Conservation (phyloP, 2,113 vertebrate species). For the Vombatus ursinus region DNA sequence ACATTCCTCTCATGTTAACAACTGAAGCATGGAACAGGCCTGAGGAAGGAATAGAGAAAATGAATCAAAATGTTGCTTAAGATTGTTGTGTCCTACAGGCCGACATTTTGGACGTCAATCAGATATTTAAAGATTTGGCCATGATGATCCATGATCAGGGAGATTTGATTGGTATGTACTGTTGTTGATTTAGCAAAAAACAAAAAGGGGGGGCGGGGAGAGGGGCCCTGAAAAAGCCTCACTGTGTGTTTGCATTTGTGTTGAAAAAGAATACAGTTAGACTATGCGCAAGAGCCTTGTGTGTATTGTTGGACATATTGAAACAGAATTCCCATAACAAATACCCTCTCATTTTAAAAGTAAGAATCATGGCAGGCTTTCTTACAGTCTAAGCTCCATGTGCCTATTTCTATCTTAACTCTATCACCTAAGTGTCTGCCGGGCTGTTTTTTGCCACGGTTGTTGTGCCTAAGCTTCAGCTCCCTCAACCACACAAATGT, state of each 20-base stretch:
- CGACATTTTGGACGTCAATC: slow-evolving; percentile 97
- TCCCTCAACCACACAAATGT: slow-evolving; percentile 26
- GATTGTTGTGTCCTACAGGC: slow-evolving; percentile 85
- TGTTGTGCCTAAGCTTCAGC: slow-evolving; percentile 28
- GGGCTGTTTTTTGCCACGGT: slow-evolving; percentile 29
- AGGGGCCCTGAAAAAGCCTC: neutral
- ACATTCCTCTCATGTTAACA: slow-evolving; percentile 14
- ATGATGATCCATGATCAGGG: slow-evolving; percentile 99
- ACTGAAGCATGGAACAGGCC: slow-evolving; percentile 14
- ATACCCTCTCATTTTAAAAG: slow-evolving; percentile 26
- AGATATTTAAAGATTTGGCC: slow-evolving; percentile 98
- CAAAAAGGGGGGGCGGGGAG: slow-evolving; percentile 50
- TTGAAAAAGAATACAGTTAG: neutral
- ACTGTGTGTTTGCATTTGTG: neutral
- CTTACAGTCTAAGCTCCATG: neutral
- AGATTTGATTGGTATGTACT: slow-evolving; percentile 94
- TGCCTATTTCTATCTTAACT: neutral
- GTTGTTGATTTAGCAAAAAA: slow-evolving; percentile 35
- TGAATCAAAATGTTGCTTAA: slow-evolving; percentile 50
- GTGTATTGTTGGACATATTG: neutral
- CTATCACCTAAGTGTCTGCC: slow-evolving; percentile 9
- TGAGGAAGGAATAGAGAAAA: slow-evolving; percentile 10
- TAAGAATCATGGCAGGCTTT: neutral
- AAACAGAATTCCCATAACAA: slow-evolving; percentile 4
- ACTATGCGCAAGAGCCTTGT: neutral